These are phyloP conservation scores for Melanostoma scalare DNA, from an alignment of 2,888 invertebrate genomes.

Conservation along the genomic window DNA sequence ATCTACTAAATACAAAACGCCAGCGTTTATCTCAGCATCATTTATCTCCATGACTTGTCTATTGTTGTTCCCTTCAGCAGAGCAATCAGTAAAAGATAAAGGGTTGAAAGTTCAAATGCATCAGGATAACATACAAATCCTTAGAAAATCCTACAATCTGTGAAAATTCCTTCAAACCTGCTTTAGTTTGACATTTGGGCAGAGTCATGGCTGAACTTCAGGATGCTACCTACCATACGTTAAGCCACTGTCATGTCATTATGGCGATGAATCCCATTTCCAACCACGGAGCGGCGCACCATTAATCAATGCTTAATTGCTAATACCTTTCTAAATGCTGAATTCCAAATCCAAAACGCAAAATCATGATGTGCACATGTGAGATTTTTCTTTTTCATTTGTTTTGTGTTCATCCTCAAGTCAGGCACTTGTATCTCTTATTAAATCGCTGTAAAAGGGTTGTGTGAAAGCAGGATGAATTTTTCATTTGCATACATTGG, in stretches of 20 bases:
- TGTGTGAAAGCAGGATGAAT: constrained; percentile 34
- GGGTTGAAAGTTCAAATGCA: constrained; percentile 70
- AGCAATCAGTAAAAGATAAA: constrained; percentile 39
- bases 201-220: constrained; percentile 49
- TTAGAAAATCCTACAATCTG: constrained; percentile 36
- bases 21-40: constrained; percentile 58
- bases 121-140: constrained; percentile 48
- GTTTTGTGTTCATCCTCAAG: neutral
- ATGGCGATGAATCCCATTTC: constrained; percentile 57
- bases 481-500: constrained; percentile 58
- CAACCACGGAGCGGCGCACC: constrained; percentile 31
- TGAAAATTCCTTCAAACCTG: constrained; percentile 38
- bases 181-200: constrained; percentile 29
- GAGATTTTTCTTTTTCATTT: constrained; percentile 25
- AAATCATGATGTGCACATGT: constrained; percentile 65
- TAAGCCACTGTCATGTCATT: constrained; percentile 72
- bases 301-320: constrained; percentile 73
- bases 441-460: constrained; percentile 39
- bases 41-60: constrained; percentile 68
- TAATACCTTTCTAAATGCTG: constrained; percentile 65
- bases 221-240: constrained; percentile 43
- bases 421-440: constrained; percentile 48
- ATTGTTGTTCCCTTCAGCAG: constrained; percentile 37
- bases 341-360: constrained; percentile 43
- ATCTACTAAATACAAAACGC: constrained; percentile 33